Percentiles rank a stretch among this genome's conserved stretches.
Evolutionary conservation across 2,797 vertebrate genomes (phyloP).

Genomic region (Megaceryle alcyon): DNA sequence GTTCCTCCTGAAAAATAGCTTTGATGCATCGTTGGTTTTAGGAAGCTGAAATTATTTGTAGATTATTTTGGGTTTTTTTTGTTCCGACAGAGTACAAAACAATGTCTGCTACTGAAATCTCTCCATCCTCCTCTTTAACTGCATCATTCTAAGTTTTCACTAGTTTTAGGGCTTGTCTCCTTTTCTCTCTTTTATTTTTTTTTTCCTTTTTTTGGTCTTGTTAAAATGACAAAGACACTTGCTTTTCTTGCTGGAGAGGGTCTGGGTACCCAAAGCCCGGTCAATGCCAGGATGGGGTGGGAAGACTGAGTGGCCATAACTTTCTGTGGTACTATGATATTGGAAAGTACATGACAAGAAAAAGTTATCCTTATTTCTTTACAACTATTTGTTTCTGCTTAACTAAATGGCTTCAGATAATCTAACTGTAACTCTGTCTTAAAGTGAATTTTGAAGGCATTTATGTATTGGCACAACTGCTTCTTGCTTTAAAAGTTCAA

Average conservation of each 20-base stretch:
- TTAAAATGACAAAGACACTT: neutral
- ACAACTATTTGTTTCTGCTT: neutral
- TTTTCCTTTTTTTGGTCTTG: neutral
- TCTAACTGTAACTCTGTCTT: neutral
- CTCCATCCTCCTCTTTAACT: neutral
- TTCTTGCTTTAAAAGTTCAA: neutral
- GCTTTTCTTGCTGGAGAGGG: neutral
- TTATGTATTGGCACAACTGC: neutral
- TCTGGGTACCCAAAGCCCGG: neutral
- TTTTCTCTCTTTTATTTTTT: neutral
- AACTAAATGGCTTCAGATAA: neutral
- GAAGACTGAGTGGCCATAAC: neutral
- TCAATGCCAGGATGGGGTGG: neutral
- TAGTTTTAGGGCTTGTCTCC: neutral
- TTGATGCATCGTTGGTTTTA: neutral
- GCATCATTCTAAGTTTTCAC: neutral
- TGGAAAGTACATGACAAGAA: neutral
- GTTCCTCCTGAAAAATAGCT: neutral
- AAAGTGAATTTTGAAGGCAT: neutral
- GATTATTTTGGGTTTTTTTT: neutral
- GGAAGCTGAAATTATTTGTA: neutral
- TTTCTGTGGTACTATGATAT: neutral
- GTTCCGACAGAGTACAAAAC: neutral
- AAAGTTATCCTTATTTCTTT: neutral
- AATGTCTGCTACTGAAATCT: neutral